Percentiles rank a stretch among this genome's conserved stretches.
These are phyloP conservation scores for Strigamia transsilvanica DNA, from an alignment of 2,888 invertebrate genomes.

Conservation along the genomic window DNA sequence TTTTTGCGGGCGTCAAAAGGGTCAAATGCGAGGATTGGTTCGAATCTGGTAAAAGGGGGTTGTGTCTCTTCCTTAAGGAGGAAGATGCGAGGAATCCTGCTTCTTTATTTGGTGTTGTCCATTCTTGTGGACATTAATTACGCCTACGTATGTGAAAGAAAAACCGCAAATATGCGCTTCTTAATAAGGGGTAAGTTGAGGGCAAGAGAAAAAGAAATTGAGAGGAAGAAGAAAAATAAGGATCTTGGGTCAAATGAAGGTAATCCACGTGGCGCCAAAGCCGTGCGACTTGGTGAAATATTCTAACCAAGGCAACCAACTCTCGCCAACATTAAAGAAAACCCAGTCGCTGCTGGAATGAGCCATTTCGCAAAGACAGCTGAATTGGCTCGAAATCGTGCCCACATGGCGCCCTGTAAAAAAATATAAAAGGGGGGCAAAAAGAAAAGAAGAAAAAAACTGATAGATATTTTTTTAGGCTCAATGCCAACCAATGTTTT, in stretches of 20 bases:
- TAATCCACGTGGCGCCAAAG: conserved; percentile 42
- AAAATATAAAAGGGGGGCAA: conserved; percentile 22
- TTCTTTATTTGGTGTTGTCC: conserved; percentile 22
- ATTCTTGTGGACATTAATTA: conserved; percentile 19
- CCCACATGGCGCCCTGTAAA: conserved; percentile 49
- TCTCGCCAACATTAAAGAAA: conserved; percentile 46
- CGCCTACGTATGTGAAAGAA: conserved; percentile 21
- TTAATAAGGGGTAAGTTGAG: conserved; percentile 28
- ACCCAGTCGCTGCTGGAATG: conserved; percentile 33
- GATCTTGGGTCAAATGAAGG: conserved; percentile 45
- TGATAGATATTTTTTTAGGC: conserved; percentile 16
- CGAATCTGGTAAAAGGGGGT: neutral
- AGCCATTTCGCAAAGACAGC: conserved; percentile 48
- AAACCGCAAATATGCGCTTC: conserved; percentile 5
- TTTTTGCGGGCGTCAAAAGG: conserved; percentile 10
- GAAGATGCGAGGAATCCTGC: neutral
- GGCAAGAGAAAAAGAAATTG: conserved; percentile 9
- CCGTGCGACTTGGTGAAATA: conserved; percentile 44
- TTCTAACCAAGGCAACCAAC: conserved; percentile 46
- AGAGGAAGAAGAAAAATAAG: conserved; percentile 3
- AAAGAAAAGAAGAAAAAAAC: neutral
- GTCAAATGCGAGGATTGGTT: conserved; percentile 9
- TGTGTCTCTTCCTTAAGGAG: neutral
- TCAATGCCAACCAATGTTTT: conserved; percentile 32
- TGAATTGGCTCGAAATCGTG: conserved; percentile 46